Evolutionary conservation across 2,888 invertebrate genomes (phyloP).

Genomic region (Limenitis camilla): DNA sequence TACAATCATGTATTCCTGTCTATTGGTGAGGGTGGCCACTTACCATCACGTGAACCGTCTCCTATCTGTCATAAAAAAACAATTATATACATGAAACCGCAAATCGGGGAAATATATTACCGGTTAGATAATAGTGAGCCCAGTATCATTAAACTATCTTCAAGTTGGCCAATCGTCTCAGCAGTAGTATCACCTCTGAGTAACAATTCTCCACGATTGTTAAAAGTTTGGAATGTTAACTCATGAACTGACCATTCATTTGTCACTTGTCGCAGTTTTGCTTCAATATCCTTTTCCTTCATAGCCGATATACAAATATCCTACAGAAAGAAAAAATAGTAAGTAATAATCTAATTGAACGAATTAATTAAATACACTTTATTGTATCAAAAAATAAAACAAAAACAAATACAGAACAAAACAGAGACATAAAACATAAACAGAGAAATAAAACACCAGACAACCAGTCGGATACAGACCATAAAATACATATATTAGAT

Average conservation of each 20-base stretch:
- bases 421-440: too few species aligned
- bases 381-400: too few species aligned
- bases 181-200: conserved; percentile 95
- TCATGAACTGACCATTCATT: conserved; percentile 97
- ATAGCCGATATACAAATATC: conserved; percentile 98
- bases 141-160: conserved; percentile 97
- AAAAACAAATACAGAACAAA: too few species aligned
- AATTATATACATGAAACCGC: not conserved
- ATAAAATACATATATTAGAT: too few species aligned
- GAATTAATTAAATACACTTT: too few species aligned
- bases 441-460: too few species aligned
- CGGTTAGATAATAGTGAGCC: conserved; percentile 94
- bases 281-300: conserved; percentile 98
- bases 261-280: conserved; percentile 93
- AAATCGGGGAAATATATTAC: conserved; percentile 42
- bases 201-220: conserved; percentile 93
- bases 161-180: conserved; percentile 94
- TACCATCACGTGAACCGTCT: too few species aligned
- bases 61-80: too few species aligned
- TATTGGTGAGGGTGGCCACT: too few species aligned
- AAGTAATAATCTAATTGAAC: too few species aligned
- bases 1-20: too few species aligned
- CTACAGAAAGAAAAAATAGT: conserved; percentile 64
- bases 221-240: conserved; percentile 94
- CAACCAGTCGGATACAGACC: too few species aligned